These are phyloP conservation scores for Netelia virgata DNA, from an alignment of 2,888 invertebrate genomes.

Conservation along the genomic window DNA sequence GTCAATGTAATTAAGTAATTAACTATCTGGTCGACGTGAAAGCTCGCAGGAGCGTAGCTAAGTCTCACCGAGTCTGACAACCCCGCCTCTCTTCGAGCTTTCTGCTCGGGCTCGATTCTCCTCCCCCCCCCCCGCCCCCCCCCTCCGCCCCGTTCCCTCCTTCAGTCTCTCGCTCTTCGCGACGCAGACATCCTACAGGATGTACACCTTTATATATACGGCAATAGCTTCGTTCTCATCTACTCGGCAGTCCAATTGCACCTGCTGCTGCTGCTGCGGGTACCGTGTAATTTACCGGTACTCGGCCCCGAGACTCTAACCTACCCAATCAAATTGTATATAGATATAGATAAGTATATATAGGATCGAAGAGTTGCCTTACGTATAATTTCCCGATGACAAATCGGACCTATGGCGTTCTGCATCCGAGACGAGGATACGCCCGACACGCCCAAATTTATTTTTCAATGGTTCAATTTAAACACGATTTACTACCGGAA, in stretches of 20 bases:
- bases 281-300: slow-evolving; percentile 72
- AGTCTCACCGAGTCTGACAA: slow-evolving; percentile 39
- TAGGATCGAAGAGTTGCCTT: slow-evolving; percentile 49
- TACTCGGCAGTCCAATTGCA: slow-evolving; percentile 37
- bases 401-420: background rate
- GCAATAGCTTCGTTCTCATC: slow-evolving; percentile 19
- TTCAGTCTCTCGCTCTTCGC: background rate
- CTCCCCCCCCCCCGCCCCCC: slow-evolving; percentile 48
- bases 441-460: slow-evolving; percentile 6
- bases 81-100: too few species aligned
- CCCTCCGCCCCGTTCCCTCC: background rate
- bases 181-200: slow-evolving; percentile 32
- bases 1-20: slow-evolving; percentile 81
- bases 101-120: too few species aligned
- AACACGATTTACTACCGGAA: too few species aligned
- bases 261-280: background rate
- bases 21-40: slow-evolving; percentile 75
- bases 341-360: background rate
- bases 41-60: slow-evolving; percentile 66
- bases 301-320: slow-evolving; percentile 68
- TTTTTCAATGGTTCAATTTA: background rate
- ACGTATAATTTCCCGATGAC: slow-evolving; percentile 49
- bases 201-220: slow-evolving; percentile 31
- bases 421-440: slow-evolving; percentile 55
- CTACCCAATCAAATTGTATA: slow-evolving; percentile 46